A percentile compares a stretch with the other conserved stretches of the same genome.
Conservation (phyloP, 1,140 invertebrate genomes). For the Hylaeus anthracinus region DNA sequence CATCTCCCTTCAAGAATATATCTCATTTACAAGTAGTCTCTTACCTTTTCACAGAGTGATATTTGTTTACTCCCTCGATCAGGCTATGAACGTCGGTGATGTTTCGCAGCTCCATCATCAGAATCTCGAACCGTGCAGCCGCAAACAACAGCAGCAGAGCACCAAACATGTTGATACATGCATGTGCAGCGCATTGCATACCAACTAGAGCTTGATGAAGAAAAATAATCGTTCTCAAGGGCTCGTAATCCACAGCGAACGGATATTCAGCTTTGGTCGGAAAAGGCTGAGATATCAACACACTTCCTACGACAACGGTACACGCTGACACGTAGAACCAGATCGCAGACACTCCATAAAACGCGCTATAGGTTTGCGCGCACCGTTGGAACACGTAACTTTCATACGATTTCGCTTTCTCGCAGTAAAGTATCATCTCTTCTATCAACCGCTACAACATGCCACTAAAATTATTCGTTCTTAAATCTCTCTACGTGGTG, state of each 20-base stretch:
- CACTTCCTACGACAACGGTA: constrained; percentile 30
- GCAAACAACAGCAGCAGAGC: constrained; percentile 60
- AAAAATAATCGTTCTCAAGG: constrained; percentile 41
- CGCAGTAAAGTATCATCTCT: constrained; percentile 24
- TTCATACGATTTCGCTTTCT: constrained; percentile 15
- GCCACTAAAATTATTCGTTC: not conserved
- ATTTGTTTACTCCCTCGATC: constrained; percentile 39
- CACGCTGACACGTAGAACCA: not conserved
- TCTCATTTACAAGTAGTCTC: constrained; percentile 13
- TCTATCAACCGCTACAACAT: constrained; percentile 30
- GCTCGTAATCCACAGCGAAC: constrained; percentile 49
- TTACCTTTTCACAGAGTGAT: constrained; percentile 49
- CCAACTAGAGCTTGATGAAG: constrained; percentile 48
- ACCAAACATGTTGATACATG: constrained; percentile 50
- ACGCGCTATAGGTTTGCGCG: constrained; percentile 18
- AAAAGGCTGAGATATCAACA: constrained; percentile 48
- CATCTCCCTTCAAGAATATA: too few species aligned
- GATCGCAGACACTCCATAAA: constrained; percentile 4
- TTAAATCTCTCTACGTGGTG: not conserved
- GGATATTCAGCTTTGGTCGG: constrained; percentile 57
- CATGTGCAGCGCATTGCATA: constrained; percentile 47
- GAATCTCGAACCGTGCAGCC: constrained; percentile 59
- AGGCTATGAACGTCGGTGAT: constrained; percentile 12
- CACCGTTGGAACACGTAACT: constrained; percentile 27
- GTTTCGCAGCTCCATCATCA: constrained; percentile 25